Base-by-base conservation (phyloP, 2,888 invertebrate genomes). In the Drosophila helvetica region DNA sequence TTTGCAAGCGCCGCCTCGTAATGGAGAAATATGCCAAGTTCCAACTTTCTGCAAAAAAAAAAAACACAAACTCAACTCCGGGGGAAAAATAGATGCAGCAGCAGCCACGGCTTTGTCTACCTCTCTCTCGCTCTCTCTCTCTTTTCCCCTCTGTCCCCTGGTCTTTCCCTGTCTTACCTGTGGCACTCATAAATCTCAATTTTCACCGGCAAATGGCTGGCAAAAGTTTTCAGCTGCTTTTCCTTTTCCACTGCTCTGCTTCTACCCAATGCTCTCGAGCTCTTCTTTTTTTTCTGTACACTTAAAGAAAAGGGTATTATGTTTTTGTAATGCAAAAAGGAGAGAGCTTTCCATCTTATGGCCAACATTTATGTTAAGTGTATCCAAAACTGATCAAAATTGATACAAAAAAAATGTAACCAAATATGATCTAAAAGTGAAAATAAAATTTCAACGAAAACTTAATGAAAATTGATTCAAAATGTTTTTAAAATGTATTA, bases 11-110 rank as follows among this genome's bases (percentile, higher is more conserved):
- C 61, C 65, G 63, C 52, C 48, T 63, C 81, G 87, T 84, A 82
- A 86, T 82, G 81, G 87, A 86, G 82, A 82, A 82, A 82, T 82
- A 87, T 82, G 85, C 87, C 79, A 82, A 85, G 80, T 70, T 78
- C 60, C 63, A 84, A 61, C 81, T 80, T 73, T 73, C 38, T 38
- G 38, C n/a, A 70, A 56, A 74, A 77, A 74, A 82, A 77, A 62
- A 75, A 74, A 83, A 77, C 64, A 75, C 27, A 27, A 27, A 8
- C 27, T 27, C 27, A 72, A 72, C 73, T 64, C 50, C 38, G 15
- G 15, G 15, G 45, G 53, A 51, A 74, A 74, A 57, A 71, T 62
- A 70, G 64, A 65, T 63, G 68, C 61, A 64, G 67, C 46, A 47
- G 46, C 50, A 59, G 51, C 62, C 33, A 60, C 51, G 61, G 59